Evolutionary conservation across 2,113 vertebrate species (phyloP), one percentile per base, ranked within the genome.

Genomic region (Microtus montanus): DNA sequence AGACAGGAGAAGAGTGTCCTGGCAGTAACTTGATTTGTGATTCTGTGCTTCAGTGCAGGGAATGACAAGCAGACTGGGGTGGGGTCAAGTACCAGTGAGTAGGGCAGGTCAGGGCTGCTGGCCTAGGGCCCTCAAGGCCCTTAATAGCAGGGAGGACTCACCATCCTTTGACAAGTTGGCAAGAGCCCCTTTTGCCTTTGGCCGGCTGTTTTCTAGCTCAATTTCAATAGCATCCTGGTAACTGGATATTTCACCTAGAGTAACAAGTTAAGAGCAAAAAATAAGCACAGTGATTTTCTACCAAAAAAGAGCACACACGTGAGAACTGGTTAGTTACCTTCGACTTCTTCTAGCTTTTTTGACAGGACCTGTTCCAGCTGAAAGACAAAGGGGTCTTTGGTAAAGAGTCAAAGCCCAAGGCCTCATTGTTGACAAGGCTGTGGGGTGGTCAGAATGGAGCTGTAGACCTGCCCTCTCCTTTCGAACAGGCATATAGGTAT

Each of bases 161-260:
- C 99, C 99, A 33, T 99, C 98, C 97, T 98, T 99, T 0, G 97
- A 66, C 86, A 98, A 99, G 83, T 98, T 99, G 74, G 99, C 99
- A 58, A 99, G 99, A 7, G 99, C 97, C 0, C 99, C 99, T 97
- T 98, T 99, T 63, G 98, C 98, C 98, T 99, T 99, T 0, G 99
- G 99, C 83, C 99, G 97, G 63, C 98, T 98, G 97, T 89, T 99
- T 96, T 99, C 98, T 28, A 99, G 98, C 95, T 99, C 99, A 35
- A 98, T 98, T 95, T 99, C 99, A 30, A 99, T 99, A 91, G 99
- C 99, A 35, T 99, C 99, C 97, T 99, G 99, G 97, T 99, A 99
- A 93, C 97, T 98, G 14, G 98, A 98, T 96, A 99, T 99, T 97
- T 99, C 99, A 95, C 99, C 99, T 99, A 98, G 58, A 87, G 93